These are phyloP conservation scores for Craniophora ligustri DNA, from an alignment of 2,888 invertebrate genomes.

Conservation along the genomic window DNA sequence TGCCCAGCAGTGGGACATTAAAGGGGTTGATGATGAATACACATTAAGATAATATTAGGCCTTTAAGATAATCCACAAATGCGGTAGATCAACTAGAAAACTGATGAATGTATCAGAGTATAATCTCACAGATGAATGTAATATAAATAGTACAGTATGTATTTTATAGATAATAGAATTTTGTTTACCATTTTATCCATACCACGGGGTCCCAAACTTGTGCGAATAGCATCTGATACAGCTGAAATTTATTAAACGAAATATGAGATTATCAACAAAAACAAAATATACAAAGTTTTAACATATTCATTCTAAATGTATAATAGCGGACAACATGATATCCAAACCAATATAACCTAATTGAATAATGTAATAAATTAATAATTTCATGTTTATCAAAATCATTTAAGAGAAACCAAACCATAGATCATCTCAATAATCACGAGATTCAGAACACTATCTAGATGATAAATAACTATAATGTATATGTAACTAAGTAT, in stretches of 20 bases:
- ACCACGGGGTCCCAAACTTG: slow-evolving; percentile 99
- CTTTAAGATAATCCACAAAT: too few relatives aligned
- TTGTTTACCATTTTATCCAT: slow-evolving; percentile 99
- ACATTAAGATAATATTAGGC: too few relatives aligned
- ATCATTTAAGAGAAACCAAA: background rate
- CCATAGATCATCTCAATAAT: slow-evolving; percentile 18
- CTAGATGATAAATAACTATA: background rate
- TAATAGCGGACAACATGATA: too few relatives aligned
- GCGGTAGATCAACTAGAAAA: too few relatives aligned
- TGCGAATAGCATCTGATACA: slow-evolving; percentile 99
- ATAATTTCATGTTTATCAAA: too few relatives aligned
- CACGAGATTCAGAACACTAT: slow-evolving; percentile 6
- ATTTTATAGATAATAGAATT: background rate
- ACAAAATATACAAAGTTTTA: background rate
- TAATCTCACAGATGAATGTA: too few relatives aligned
- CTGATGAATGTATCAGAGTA: background rate
- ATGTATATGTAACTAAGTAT: background rate
- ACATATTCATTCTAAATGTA: background rate
- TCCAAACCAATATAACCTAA: too few relatives aligned
- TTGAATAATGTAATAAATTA: too few relatives aligned
- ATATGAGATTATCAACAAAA: background rate
- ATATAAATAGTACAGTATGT: too few relatives aligned
- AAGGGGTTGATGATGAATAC: too few relatives aligned
- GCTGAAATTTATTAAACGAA: slow-evolving; percentile 89
- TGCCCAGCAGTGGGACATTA: too few relatives aligned